Evolutionary conservation across 2,113 vertebrate genomes (phyloP).

Genomic region (Tapirus terrestris): DNA sequence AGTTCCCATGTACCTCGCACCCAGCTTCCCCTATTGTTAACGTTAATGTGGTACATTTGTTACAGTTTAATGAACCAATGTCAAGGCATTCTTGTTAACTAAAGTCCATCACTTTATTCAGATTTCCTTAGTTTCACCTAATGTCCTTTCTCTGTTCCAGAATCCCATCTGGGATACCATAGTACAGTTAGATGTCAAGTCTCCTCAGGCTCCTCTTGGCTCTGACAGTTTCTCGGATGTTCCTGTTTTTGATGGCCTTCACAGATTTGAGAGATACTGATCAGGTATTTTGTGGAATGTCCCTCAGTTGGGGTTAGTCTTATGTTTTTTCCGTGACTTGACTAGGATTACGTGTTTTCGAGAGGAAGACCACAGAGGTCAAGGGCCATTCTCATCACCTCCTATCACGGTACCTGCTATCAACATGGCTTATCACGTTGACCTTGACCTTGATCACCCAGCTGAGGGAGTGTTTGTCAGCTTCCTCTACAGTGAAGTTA

Average conservation of each 20-base stretch:
- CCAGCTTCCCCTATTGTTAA: not conserved
- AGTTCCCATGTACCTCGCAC: not conserved
- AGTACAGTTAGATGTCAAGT: not conserved
- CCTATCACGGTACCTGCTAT: not conserved
- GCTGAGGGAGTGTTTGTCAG: too few relatives aligned
- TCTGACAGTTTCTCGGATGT: not conserved
- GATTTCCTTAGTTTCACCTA: not conserved
- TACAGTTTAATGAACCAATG: not conserved
- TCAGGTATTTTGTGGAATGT: not conserved
- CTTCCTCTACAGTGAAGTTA: not conserved
- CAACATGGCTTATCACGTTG: not conserved
- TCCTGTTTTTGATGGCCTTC: not conserved
- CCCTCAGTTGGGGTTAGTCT: not conserved
- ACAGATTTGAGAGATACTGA: not conserved
- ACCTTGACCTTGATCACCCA: not conserved
- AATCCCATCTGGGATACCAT: not conserved
- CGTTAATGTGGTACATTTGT: not conserved
- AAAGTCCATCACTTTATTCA: not conserved
- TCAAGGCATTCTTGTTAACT: not conserved
- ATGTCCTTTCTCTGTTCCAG: not conserved
- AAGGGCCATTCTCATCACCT: not conserved
- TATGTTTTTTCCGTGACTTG: not conserved
- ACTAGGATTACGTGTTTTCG: not conserved
- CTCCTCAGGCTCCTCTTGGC: not conserved
- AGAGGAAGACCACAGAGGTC: not conserved